phyloP scores from a whole-genome alignment of 2,113 vertebrate species.

The Alosa alosa region DNA sequence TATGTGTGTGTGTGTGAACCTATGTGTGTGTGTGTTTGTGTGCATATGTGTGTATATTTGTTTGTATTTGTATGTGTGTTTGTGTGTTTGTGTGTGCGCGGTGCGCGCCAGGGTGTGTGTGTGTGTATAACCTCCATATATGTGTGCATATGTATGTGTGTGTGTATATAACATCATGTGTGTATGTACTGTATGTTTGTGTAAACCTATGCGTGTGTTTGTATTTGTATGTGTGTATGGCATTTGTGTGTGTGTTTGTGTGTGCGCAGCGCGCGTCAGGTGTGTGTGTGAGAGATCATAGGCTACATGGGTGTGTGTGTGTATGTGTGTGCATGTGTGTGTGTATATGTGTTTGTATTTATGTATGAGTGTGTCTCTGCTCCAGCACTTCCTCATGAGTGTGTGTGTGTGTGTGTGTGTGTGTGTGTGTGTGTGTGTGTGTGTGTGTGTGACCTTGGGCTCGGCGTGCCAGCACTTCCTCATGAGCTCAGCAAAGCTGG shows the following conservation, averaged over 20 bases:
- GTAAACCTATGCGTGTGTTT: neutral
- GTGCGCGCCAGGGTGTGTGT: neutral
- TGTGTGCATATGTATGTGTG: neutral
- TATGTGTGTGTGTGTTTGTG: neutral
- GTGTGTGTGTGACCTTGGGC: slow-evolving; percentile 78
- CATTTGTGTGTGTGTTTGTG: neutral
- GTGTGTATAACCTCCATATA: neutral
- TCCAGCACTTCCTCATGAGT: neutral
- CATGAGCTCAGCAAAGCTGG: slow-evolving; percentile 94
- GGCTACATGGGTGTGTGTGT: neutral
- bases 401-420: neutral
- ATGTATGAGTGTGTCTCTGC: neutral
- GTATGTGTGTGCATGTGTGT: neutral
- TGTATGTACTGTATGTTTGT: neutral
- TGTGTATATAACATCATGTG: neutral
- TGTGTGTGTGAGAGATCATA: neutral
- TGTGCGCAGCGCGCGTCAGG: neutral
- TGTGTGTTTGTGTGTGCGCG: neutral
- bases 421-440: slow-evolving; percentile 12
- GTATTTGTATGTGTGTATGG: neutral
- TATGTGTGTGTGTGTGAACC: neutral
- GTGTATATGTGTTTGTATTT: neutral
- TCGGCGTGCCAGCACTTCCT: slow-evolving; percentile 93
- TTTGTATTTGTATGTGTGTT: neutral
- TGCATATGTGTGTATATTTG: neutral